Evolutionary conservation across 2,888 invertebrate species (phyloP).

Genomic region (Eudemis profundana): DNA sequence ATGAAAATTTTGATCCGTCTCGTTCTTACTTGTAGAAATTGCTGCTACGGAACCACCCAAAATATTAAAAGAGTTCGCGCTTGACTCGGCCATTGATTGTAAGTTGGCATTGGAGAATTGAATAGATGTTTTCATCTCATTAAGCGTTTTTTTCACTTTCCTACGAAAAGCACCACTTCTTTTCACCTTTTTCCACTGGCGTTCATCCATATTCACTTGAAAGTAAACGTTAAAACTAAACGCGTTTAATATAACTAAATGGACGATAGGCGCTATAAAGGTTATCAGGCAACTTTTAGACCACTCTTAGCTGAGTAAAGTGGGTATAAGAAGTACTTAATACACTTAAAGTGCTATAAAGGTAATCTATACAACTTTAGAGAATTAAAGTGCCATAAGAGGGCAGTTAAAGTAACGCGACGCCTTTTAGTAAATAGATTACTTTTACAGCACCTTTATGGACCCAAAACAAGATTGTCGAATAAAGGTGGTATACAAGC

Average conservation of each 20-base stretch:
- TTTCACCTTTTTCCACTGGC: not conserved
- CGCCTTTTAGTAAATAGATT: not conserved
- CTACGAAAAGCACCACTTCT: constrained; percentile 7
- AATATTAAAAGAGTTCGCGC: not conserved
- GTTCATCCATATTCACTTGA: not conserved
- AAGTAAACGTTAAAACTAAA: not conserved
- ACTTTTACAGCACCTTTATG: not conserved
- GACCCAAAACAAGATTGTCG: not conserved
- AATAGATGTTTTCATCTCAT: not conserved
- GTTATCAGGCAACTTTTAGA: not conserved
- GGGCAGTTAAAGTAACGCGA: not conserved
- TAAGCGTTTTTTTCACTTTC: not conserved
- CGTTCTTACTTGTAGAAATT: too few relatives aligned
- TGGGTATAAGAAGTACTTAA: too few relatives aligned
- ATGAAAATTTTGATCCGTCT: too few relatives aligned
- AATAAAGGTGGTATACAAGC: not conserved
- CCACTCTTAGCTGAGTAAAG: constrained; percentile 9
- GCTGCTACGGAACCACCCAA: constrained; percentile 2
- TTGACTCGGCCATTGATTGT: not conserved
- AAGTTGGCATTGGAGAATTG: not conserved
- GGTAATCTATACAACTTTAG: not conserved
- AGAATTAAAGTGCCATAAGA: not conserved
- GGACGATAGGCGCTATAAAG: not conserved
- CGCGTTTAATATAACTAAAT: too few relatives aligned
- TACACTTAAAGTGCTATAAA: too few relatives aligned